Base-by-base conservation (phyloP, 2,113 vertebrate species). In the Morone saxatilis region DNA sequence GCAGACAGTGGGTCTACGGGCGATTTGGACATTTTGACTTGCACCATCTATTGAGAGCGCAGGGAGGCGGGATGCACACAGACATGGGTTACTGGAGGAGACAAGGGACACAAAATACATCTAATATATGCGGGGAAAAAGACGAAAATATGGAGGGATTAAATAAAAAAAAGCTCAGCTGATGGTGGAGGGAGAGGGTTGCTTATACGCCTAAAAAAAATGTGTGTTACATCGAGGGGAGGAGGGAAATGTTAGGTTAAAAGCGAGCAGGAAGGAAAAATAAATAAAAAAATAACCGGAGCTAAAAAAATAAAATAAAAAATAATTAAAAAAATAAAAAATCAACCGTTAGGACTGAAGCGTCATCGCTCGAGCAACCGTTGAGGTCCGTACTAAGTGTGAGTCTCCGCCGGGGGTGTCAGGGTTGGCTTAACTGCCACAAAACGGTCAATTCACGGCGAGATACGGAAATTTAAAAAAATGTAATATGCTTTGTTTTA, bases 11-110 rank as follows among this genome's bases (percentile, higher is more conserved):
- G 94, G 88, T 95, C 95, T 94, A 94, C 94, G 83, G 95, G 93
- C 90, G 95, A 94, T 89, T 95, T 95, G 91, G 95, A 96, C 95
- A 96, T 96, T 92, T 94, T 95, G 93, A 95, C 94, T 94, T 95
- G 94, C 94, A 95, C 94, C 95, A 96, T 95, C 89, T 94, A 96
- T 94, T 73, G 88, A 85, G 92, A 93, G 93, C 93, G 93, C 93
- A 86, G 92, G 81, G 93, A 94, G 92, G 93, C 87, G 91, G 88
- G 88, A 84, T 82, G 88, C 89, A 71, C 87, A 82, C 86, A 72
- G 90, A 94, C 94, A 95, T 93, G 86, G 90, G 91, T 82, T 86
- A 88, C 68, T 68, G 91, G 90, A 92, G 89, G 87, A 86, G 82
- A 78, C 88, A 36, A 76, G 89, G 70, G 76, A 86, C 73, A 63